These are phyloP conservation scores for Bubo blakistoni DNA, from an alignment of 2,113 vertebrate genomes.

Conservation along the genomic window DNA sequence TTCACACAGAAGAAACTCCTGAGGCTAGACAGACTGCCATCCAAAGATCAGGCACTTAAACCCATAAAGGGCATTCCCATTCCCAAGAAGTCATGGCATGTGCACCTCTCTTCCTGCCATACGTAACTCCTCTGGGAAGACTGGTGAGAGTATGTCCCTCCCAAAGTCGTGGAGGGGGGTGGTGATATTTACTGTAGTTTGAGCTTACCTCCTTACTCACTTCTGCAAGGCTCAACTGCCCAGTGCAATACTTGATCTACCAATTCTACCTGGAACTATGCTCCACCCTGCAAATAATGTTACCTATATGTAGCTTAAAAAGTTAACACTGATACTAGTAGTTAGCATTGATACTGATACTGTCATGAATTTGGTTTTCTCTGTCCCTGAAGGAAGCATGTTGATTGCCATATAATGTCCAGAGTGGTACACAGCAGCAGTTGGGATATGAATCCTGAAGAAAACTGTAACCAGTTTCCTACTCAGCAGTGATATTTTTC, in stretches of 20 bases:
- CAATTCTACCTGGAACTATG: not conserved
- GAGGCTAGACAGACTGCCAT: not conserved
- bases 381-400: not conserved
- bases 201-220: not conserved
- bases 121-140: not conserved
- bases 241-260: not conserved
- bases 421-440: not conserved
- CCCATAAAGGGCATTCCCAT: not conserved
- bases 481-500: not conserved
- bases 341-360: not conserved
- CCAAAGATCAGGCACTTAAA: not conserved
- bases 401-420: not conserved
- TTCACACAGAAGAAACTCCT: not conserved
- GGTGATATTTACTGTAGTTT: not conserved
- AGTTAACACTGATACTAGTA: not conserved
- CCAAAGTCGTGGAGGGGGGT: accelerated
- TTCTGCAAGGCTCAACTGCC: not conserved
- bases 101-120: not conserved
- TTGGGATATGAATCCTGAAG: not conserved
- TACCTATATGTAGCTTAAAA: not conserved
- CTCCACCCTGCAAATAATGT: not conserved
- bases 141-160: not conserved
- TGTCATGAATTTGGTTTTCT: not conserved
- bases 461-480: not conserved
- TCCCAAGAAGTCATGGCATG: not conserved